Percentiles rank a stretch among this genome's conserved stretches.
phyloP scores from a whole-genome alignment of 2,113 vertebrate genomes.

The Callaeas wilsoni region DNA sequence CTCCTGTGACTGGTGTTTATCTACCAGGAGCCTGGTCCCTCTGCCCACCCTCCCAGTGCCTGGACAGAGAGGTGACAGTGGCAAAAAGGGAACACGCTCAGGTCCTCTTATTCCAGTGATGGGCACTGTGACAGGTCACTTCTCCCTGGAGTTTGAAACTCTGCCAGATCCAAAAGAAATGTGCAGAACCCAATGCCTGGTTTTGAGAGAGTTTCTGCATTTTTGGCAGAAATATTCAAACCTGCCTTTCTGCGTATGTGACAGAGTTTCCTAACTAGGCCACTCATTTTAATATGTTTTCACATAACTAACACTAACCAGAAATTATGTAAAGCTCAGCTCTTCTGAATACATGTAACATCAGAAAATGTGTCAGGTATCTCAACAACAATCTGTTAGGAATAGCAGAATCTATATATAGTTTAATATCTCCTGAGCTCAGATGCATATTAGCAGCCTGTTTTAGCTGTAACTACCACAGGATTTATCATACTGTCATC shows the following conservation, averaged over 20 bases:
- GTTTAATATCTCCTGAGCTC: slow-evolving; percentile 58
- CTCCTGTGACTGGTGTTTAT: not conserved
- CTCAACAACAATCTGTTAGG: slow-evolving; percentile 55
- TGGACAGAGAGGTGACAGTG: not conserved
- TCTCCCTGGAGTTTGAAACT: not conserved
- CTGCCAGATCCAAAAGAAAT: not conserved
- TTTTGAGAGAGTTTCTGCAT: not conserved
- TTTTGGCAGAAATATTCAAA: not conserved
- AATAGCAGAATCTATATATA: slow-evolving; percentile 57
- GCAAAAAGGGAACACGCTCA: not conserved
- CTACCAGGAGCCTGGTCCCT: not conserved
- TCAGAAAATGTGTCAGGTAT: slow-evolving; percentile 59
- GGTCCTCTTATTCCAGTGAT: not conserved
- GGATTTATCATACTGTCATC: slow-evolving; percentile 12
- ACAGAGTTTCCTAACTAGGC: slow-evolving; percentile 45
- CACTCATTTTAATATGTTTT: slow-evolving; percentile 46
- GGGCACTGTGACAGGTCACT: accelerated
- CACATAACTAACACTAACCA: slow-evolving; percentile 48
- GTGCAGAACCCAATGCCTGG: not conserved
- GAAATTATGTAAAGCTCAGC: slow-evolving; percentile 59
- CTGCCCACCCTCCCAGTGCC: not conserved
- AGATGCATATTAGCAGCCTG: slow-evolving; percentile 33
- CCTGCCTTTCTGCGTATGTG: not conserved
- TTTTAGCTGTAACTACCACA: slow-evolving; percentile 30
- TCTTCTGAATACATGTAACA: slow-evolving; percentile 42